Percentiles rank a stretch among this genome's conserved stretches.
These are phyloP conservation scores for Chelon labrosus DNA, from an alignment of 2,797 vertebrate species.

Conservation along the genomic window DNA sequence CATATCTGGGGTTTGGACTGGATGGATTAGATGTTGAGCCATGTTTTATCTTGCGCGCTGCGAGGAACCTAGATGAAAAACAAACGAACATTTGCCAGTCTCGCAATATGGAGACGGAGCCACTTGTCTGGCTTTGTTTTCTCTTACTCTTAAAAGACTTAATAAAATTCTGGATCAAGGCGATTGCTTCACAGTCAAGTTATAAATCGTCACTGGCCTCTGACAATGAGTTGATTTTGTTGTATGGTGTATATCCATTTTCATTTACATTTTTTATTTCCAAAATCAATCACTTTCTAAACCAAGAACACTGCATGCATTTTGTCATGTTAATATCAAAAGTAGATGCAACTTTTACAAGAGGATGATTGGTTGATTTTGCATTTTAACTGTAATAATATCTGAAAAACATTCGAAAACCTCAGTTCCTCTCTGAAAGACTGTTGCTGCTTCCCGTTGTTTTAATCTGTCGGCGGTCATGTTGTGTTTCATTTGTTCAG, in stretches of 20 bases:
- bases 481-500: slow-evolving; percentile 48
- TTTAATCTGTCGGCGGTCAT: slow-evolving; percentile 53
- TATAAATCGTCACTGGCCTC: slow-evolving; percentile 22
- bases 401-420: slow-evolving; percentile 4
- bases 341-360: background rate
- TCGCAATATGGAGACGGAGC: slow-evolving; percentile 5
- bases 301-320: background rate
- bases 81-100: background rate
- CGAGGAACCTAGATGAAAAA: slow-evolving; percentile 23
- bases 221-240: slow-evolving; percentile 14
- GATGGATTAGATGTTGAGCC: background rate
- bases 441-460: slow-evolving; percentile 31
- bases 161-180: background rate
- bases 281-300: background rate
- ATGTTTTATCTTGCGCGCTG: background rate
- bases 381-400: background rate
- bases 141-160: background rate
- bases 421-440: background rate
- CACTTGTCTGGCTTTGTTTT: slow-evolving; percentile 14
- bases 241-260: slow-evolving; percentile 1
- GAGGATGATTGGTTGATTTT: background rate
- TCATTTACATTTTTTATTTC: background rate
- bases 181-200: background rate
- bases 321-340: slow-evolving; percentile 5
- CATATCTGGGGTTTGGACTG: slow-evolving; percentile 18